A percentile compares a stretch with the other conserved stretches of the same genome.
phyloP scores from a whole-genome alignment of 2,888 invertebrate genomes.

The Heliothis peltigera region DNA sequence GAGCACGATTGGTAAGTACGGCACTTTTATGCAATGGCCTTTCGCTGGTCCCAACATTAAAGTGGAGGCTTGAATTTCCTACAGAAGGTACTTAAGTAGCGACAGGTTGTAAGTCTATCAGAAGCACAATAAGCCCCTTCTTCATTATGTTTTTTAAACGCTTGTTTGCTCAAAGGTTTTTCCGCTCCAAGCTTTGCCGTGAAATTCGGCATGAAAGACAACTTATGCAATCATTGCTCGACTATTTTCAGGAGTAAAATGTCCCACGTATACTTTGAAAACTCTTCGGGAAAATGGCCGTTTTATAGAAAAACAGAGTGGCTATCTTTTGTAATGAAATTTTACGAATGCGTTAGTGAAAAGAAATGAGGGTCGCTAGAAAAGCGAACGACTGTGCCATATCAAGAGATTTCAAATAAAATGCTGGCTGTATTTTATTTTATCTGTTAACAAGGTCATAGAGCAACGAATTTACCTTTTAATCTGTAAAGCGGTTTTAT shows the following conservation, averaged over 20 bases:
- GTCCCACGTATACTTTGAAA: constrained; percentile 30
- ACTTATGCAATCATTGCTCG: constrained; percentile 31
- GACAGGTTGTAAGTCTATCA: constrained; percentile 52
- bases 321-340: constrained; percentile 52
- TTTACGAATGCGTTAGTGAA: constrained; percentile 50
- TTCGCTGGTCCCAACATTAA: constrained; percentile 38
- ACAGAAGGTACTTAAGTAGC: constrained; percentile 44
- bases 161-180: constrained; percentile 5
- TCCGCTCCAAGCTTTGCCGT: constrained; percentile 1
- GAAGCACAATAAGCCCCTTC: constrained; percentile 35
- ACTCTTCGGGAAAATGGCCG: constrained; percentile 22
- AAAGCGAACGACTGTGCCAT: constrained; percentile 22
- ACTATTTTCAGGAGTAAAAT: constrained; percentile 26
- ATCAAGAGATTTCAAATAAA: constrained; percentile 20
- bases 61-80: constrained; percentile 44
- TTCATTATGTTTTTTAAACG: constrained; percentile 47
- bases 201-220: constrained; percentile 25
- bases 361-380: constrained; percentile 19
- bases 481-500: no score
- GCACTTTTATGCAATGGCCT: constrained; percentile 49
- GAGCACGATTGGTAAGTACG: constrained; percentile 18
- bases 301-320: constrained; percentile 39
- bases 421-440: not conserved
- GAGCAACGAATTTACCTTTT: no score
- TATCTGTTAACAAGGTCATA: not conserved